Conservation (phyloP, 2,113 vertebrate species). For the Centrocercus urophasianus region DNA sequence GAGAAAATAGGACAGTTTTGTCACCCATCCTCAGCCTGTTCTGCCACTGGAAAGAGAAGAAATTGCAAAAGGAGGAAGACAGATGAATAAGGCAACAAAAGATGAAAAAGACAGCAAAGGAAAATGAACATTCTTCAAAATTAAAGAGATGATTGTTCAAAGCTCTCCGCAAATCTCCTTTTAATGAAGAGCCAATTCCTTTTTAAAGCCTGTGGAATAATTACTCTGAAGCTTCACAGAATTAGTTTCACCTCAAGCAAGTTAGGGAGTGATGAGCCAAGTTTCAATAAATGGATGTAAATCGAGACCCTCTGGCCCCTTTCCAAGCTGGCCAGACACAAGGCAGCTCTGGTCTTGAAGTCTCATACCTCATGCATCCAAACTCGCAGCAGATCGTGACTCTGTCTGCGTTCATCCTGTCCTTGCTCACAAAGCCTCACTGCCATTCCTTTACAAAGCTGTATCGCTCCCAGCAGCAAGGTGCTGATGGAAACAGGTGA, state of each 20-base stretch:
- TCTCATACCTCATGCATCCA: neutral
- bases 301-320: neutral
- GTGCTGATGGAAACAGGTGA: neutral
- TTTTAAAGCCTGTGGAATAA: neutral
- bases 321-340: constrained; percentile 48
- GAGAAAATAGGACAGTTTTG: neutral
- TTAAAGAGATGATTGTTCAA: neutral
- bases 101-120: neutral
- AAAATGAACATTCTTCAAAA: neutral
- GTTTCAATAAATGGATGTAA: constrained; percentile 18
- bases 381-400: neutral
- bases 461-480: fast-evolving
- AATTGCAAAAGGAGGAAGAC: neutral
- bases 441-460: neutral
- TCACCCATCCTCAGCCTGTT: neutral
- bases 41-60: neutral
- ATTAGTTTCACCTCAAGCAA: constrained; percentile 34
- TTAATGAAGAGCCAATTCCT: neutral
- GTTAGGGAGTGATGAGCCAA: neutral
- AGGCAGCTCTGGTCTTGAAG: constrained; percentile 15
- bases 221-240: neutral
- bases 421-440: neutral
- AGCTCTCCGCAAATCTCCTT: neutral
- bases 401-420: neutral
- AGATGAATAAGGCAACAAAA: neutral